Conservation (phyloP, 2,888 invertebrate genomes). For the Slavum lentiscoides region DNA sequence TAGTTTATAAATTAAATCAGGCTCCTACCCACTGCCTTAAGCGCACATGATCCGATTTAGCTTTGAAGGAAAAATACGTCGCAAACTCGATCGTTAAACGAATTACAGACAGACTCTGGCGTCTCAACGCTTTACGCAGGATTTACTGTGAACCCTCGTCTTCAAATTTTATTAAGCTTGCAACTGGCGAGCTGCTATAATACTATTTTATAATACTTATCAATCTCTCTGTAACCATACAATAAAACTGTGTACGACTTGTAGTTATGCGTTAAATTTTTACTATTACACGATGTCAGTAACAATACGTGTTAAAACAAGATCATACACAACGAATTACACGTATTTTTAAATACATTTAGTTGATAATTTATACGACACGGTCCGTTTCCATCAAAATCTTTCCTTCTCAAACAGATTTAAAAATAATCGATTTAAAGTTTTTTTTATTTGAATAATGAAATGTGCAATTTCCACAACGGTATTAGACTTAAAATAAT, state of each 20-base stretch:
- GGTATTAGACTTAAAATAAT: too few species aligned
- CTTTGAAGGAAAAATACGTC: conserved; percentile 24
- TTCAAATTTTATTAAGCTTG: conserved; percentile 27
- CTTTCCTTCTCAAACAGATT: too few species aligned
- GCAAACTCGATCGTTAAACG: conserved; percentile 33
- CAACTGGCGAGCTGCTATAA: conserved; percentile 2
- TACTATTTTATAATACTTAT: conserved; percentile 35
- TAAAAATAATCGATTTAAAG: too few species aligned
- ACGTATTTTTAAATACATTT: too few species aligned
- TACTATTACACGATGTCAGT: not conserved
- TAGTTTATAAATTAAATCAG: conserved; percentile 25
- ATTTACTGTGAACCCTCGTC: conserved; percentile 27
- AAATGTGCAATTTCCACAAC: too few species aligned
- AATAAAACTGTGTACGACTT: too few species aligned
- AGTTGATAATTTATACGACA: too few species aligned
- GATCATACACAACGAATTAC: too few species aligned
- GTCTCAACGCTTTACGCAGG: conserved; percentile 24
- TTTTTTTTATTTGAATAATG: too few species aligned
- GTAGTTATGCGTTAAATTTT: not conserved
- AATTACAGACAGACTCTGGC: conserved; percentile 18
- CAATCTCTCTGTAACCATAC: conserved; percentile 5
- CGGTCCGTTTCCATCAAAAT: too few species aligned
- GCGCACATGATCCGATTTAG: conserved; percentile 31
- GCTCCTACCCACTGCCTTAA: not conserved
- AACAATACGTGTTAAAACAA: not conserved